A percentile compares a stretch with the other conserved stretches of the same genome.
phyloP scores from a whole-genome alignment of 2,888 invertebrate species.

The Megamerina dolium region DNA sequence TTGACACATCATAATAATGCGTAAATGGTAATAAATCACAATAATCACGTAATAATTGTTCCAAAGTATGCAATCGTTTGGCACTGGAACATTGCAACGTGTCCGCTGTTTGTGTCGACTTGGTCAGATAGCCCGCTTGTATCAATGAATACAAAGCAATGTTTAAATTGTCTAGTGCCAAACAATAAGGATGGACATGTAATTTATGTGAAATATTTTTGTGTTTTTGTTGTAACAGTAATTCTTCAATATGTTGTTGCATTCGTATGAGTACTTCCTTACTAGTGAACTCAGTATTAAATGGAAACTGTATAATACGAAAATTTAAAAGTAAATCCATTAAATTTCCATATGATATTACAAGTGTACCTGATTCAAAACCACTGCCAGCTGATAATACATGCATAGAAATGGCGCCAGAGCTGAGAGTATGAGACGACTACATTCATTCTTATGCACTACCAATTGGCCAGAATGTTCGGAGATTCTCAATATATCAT shows the following conservation, averaged over 20 bases:
- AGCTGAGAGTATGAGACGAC: constrained; percentile 55
- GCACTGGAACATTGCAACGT: constrained; percentile 23
- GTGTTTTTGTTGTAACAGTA: constrained; percentile 39
- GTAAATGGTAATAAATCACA: constrained; percentile 45
- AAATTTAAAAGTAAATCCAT: neutral
- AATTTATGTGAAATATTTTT: too few species aligned
- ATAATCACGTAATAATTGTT: constrained; percentile 35
- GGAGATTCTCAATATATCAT: constrained; percentile 33
- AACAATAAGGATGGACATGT: constrained; percentile 63
- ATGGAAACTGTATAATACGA: constrained; percentile 8
- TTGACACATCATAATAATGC: constrained; percentile 36
- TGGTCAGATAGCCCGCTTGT: constrained; percentile 38
- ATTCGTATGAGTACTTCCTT: constrained; percentile 53
- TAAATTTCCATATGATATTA: neutral
- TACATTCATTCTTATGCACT: constrained; percentile 37
- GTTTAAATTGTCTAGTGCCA: constrained; percentile 62
- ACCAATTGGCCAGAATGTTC: constrained; percentile 37
- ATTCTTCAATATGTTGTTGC: constrained; percentile 57
- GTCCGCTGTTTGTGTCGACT: too few species aligned
- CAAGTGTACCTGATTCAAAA: constrained; percentile 50
- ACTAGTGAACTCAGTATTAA: constrained; percentile 44
- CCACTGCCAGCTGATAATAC: constrained; percentile 54
- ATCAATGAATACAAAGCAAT: constrained; percentile 56
- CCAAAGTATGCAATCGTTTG: constrained; percentile 29
- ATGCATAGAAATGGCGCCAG: constrained; percentile 60